Evolutionary conservation across 1,140 invertebrate genomes (phyloP).

Genomic region (Bombus difficillimus): DNA sequence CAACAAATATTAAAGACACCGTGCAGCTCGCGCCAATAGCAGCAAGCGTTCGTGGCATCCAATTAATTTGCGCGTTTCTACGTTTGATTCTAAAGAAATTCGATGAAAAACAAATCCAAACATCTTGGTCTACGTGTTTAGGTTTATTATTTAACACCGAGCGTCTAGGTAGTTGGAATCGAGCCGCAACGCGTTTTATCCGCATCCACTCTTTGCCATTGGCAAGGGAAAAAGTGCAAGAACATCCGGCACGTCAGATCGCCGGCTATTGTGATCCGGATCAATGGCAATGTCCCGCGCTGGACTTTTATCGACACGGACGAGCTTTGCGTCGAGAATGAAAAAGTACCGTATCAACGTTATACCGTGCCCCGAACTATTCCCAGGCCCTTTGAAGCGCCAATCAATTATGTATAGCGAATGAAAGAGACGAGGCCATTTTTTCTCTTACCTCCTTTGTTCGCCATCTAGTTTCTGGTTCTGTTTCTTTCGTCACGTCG

Average conservation of each 20-base stretch:
- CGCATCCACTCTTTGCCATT: not conserved
- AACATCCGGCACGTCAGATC: conserved; percentile 32
- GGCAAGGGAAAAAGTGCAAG: conserved; percentile 29
- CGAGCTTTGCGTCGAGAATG: conserved; percentile 8
- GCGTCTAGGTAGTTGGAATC: not conserved
- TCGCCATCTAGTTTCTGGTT: conserved; percentile 1
- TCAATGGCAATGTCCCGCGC: conserved; percentile 28
- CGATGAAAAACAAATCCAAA: not conserved
- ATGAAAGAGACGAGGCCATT: conserved; percentile 17
- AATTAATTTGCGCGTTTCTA: not conserved
- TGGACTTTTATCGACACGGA: conserved; percentile 34
- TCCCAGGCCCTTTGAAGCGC: conserved; percentile 66
- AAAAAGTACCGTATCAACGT: conserved; percentile 57
- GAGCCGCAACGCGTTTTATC: not conserved
- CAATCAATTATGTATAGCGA: conserved; percentile 69
- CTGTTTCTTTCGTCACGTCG: not conserved
- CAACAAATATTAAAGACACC: too few species aligned
- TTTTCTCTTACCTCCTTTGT: conserved; percentile 12
- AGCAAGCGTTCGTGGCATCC: not conserved
- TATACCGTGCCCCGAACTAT: conserved; percentile 59
- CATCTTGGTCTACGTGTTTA: not conserved
- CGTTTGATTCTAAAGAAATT: not conserved
- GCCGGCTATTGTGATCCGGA: conserved; percentile 37
- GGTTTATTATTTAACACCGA: not conserved
- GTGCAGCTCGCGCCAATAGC: not conserved